These are phyloP conservation scores for Ammodytes dubius DNA, from an alignment of 2,113 vertebrate genomes.

Conservation along the genomic window DNA sequence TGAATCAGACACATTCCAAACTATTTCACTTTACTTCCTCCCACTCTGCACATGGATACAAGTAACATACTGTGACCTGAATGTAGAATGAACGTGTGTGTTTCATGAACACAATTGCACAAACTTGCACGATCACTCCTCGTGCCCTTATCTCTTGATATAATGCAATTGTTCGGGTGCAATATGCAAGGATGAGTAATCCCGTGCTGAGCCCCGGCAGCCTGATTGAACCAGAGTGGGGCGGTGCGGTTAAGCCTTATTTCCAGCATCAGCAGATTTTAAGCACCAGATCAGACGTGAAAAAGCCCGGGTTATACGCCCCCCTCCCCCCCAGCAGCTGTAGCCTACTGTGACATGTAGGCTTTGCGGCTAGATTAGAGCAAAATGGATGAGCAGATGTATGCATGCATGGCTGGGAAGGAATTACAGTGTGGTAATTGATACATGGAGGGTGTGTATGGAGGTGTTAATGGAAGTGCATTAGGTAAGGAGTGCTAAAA, in stretches of 20 bases:
- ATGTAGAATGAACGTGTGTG: not conserved
- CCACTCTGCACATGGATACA: not conserved
- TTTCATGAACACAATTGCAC: not conserved
- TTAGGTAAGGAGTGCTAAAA: conserved; percentile 39
- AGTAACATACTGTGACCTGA: not conserved
- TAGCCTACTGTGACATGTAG: conserved; percentile 37
- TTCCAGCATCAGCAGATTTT: conserved; percentile 52
- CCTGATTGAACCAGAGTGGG: conserved; percentile 18
- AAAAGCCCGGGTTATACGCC: conserved; percentile 23
- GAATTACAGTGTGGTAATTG: conserved; percentile 28
- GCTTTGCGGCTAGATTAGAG: conserved; percentile 29
- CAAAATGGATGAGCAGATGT: conserved; percentile 5
- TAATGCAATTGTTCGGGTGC: conserved; percentile 20
- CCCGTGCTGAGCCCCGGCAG: conserved; percentile 2
- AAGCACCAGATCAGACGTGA: conserved; percentile 45
- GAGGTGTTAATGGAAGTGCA: conserved; percentile 28
- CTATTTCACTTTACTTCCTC: conserved; percentile 3
- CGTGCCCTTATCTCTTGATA: not conserved
- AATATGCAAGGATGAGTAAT: not conserved
- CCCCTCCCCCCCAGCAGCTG: conserved; percentile 1
- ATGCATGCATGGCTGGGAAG: not conserved
- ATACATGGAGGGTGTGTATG: conserved; percentile 9
- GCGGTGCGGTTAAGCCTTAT: conserved; percentile 28
- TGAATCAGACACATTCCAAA: not conserved
- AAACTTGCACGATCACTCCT: not conserved